Conservation (phyloP, 2,797 vertebrate genomes). For the Capromys pilorides region DNA sequence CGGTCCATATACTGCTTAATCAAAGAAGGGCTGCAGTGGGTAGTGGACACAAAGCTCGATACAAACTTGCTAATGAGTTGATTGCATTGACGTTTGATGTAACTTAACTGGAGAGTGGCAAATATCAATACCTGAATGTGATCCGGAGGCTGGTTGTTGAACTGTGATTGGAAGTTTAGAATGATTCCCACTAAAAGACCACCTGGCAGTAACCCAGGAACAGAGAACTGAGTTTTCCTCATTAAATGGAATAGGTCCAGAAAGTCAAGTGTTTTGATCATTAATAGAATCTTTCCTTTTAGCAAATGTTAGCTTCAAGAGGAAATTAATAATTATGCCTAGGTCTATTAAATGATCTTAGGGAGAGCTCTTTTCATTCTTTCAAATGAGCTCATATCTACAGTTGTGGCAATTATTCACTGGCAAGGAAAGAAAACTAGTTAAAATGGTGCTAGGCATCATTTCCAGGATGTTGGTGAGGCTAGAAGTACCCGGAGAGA, state of each 20-base stretch:
- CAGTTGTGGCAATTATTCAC: slow-evolving; percentile 60
- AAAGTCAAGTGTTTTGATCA: slow-evolving; percentile 75
- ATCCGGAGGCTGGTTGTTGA: slow-evolving; percentile 72
- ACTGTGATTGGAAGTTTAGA: slow-evolving; percentile 77
- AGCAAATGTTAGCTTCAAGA: slow-evolving; percentile 70
- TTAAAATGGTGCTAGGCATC: slow-evolving; percentile 61
- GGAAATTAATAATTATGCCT: slow-evolving; percentile 75
- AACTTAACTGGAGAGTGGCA: slow-evolving; percentile 80
- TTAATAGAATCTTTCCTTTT: slow-evolving; percentile 72
- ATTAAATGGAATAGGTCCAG: slow-evolving; percentile 67
- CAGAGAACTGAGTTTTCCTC: slow-evolving; percentile 51
- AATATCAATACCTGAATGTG: slow-evolving; percentile 79
- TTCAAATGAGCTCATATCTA: slow-evolving; percentile 71
- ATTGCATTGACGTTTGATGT: slow-evolving; percentile 81
- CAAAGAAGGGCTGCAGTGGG: slow-evolving; percentile 74
- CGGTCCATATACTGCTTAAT: slow-evolving; percentile 76
- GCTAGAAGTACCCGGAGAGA: slow-evolving; percentile 28
- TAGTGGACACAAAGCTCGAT: slow-evolving; percentile 73
- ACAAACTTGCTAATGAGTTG: slow-evolving; percentile 82
- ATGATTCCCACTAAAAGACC: slow-evolving; percentile 65
- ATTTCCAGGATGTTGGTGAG: slow-evolving; percentile 18
- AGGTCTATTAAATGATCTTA: slow-evolving; percentile 69
- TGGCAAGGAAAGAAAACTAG: slow-evolving; percentile 61
- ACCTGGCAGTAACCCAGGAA: slow-evolving; percentile 61
- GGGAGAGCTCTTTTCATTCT: slow-evolving; percentile 66